Base-by-base conservation (phyloP, 1,140 invertebrate species). In the Macrostomum lignano region DNA sequence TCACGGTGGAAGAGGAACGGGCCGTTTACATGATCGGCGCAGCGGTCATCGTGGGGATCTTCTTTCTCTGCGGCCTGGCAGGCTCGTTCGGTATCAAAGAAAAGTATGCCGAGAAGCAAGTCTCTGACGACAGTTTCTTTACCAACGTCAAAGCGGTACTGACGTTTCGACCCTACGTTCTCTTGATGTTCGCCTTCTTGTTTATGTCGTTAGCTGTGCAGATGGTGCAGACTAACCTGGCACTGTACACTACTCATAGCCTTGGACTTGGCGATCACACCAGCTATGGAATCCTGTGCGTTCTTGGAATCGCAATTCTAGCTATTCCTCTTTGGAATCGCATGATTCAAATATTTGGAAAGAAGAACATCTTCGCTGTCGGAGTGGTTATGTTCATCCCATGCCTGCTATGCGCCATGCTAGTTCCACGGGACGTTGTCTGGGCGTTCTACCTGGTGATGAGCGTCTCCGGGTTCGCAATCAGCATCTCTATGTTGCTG, bases 221-320 rank as follows among this genome's bases (percentile, higher is more conserved):
- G 51, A 41, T 52, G 25, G 47, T 51, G 10, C 51, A 54, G 39
- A 46, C 47, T 2, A 54, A 54, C 32, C 31, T 52, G 2, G 47
- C 49, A 4, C 37, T 54, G 7, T 52, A 39, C 35, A 44, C 42
- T 22, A 54, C 49, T 5, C 49, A 54, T 30, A 38, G 44, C 9
- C 28, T 54, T 17, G 33, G 46, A 24, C 32, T 46, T 21, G 45
- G 45, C 9, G 38, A 46, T 7, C 25, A 49, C n/a, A 48, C 51
- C 31, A 40, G 45, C 17, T 35, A 30, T 21, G 45, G 46, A 23
- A 45, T 54, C 17, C 38, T 47, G 4, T 40, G 46, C 9, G 35
- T 52, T 25, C 31, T 54, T 34, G 49, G 51, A 42, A 40, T 43
- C 44, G 13, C 26, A 14, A 15, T 28, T 28, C 3, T 9, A 3